A percentile compares a stretch with the other conserved stretches of the same genome.
phyloP scores from a whole-genome alignment of 2,113 vertebrate species.

The Manacus vitellinus region DNA sequence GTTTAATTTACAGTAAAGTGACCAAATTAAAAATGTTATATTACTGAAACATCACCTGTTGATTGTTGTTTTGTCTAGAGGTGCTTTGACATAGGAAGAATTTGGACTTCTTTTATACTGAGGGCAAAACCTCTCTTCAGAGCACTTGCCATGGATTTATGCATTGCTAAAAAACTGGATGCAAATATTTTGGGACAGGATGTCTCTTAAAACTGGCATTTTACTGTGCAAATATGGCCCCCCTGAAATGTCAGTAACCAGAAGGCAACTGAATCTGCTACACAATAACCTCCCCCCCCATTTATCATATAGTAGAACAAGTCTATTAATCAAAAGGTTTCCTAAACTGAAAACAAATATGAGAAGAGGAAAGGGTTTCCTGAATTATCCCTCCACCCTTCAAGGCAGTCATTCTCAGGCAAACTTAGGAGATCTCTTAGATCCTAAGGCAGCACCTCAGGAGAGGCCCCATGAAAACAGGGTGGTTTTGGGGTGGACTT shows the following conservation, averaged over 20 bases:
- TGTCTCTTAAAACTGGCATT: background rate
- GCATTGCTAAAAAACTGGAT: background rate
- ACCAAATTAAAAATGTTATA: background rate
- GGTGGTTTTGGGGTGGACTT: background rate
- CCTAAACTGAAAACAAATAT: background rate
- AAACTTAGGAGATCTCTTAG: background rate
- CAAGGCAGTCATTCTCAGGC: background rate
- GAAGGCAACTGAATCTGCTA: background rate
- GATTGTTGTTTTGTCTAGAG: background rate
- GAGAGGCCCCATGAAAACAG: background rate
- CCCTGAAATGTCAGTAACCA: background rate
- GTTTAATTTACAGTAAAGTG: background rate
- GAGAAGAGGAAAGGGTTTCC: background rate
- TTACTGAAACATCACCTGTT: background rate
- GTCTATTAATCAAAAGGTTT: background rate
- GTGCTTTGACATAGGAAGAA: background rate
- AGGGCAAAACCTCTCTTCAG: background rate
- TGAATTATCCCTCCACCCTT: background rate
- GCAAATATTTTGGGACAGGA: background rate
- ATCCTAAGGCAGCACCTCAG: background rate
- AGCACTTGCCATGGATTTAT: background rate
- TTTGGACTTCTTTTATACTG: background rate
- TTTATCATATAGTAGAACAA: background rate
- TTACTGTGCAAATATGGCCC: background rate
- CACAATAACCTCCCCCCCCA: fast-evolving